Base-by-base conservation (phyloP, 2,797 vertebrate species). In the Diplodus sargus region DNA sequence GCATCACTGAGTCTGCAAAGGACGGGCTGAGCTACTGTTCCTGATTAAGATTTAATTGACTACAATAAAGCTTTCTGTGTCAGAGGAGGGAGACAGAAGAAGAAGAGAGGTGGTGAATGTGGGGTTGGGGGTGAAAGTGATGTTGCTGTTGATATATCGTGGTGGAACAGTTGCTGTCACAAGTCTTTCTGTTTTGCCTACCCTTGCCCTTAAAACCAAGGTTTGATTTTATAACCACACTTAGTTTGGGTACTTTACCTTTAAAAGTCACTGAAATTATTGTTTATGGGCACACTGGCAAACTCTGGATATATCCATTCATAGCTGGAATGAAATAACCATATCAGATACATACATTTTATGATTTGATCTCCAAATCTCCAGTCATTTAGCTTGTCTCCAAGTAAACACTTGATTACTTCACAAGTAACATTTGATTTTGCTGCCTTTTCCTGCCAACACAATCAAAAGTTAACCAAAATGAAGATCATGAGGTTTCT, bases 11-110 rank as follows among this genome's bases (percentile, higher is more conserved):
- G 78, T 83, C 81, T 72, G 77, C 72, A 65, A 76, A 85, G 85
- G 53, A 84, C 17, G 53, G 74, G 74, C 84, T 34, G 83, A 83
- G 88, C 87, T 90, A 90, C 90, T 87, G 87, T 90, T 93, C 73
- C 90, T 78, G 89, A 92, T 95, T 94, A 94, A 95, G 92, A 93
- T 94, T 94, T 95, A 93, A 95, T 94, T 87, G 82, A 89, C 87
- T 90, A 85, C 87, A 88, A 89, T 91, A 92, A 93, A 93, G 91
- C 88, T 91, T 90, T 91, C 88, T 87, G 86, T 90, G 88, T 87
- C 83, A 89, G 79, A 78, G 82, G 68, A 82, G 77, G 25, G 47
- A 86, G 80, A 74, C 51, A 73, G 66, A 42, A 49, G 78, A 80
- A 43, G 49, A 79, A 51, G 66, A 53, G 60, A 83, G 69, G 70